A percentile compares a stretch with the other conserved stretches of the same genome.
These are phyloP conservation scores for Charaxes varanes DNA, from an alignment of 1,140 invertebrate genomes.

Conservation along the genomic window DNA sequence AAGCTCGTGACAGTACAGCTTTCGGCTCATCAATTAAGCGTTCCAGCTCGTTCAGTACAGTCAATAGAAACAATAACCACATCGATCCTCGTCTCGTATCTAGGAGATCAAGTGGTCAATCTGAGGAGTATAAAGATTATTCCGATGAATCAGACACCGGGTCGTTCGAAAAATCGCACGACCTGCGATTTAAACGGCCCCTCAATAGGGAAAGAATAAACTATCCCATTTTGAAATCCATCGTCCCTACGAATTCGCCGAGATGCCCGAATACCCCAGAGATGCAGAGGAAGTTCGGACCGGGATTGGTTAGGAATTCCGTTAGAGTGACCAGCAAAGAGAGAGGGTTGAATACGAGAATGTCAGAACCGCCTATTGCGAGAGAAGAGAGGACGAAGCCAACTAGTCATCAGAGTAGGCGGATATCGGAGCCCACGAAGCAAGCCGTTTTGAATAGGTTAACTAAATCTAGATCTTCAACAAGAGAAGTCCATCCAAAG, in stretches of 20 bases:
- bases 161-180: conserved; percentile 47
- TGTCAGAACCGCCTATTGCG: conserved; percentile 45
- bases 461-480: conserved; percentile 66
- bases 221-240: conserved; percentile 55
- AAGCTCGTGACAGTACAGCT: conserved; percentile 23
- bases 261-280: conserved; percentile 69
- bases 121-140: conserved; percentile 53
- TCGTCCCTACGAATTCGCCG: conserved; percentile 58
- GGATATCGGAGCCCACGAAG: conserved; percentile 53
- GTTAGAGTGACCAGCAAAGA: conserved; percentile 54
- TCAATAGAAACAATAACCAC: conserved; percentile 65
- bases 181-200: conserved; percentile 48
- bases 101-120: conserved; percentile 45
- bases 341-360: conserved; percentile 37
- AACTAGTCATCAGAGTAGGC: conserved; percentile 51
- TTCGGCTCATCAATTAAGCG: conserved; percentile 58
- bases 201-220: conserved; percentile 48
- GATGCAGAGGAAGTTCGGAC: conserved; percentile 66
- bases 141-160: conserved; percentile 57
- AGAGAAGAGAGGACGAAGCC: conserved; percentile 46
- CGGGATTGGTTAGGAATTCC: conserved; percentile 56
- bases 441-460: conserved; percentile 55
- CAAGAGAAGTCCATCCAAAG: conserved; percentile 62
- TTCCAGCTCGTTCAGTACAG: conserved; percentile 69
- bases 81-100: conserved; percentile 37